Evolutionary conservation across 2,888 invertebrate species (phyloP).

Genomic region (Gandaritis pyraliata): DNA sequence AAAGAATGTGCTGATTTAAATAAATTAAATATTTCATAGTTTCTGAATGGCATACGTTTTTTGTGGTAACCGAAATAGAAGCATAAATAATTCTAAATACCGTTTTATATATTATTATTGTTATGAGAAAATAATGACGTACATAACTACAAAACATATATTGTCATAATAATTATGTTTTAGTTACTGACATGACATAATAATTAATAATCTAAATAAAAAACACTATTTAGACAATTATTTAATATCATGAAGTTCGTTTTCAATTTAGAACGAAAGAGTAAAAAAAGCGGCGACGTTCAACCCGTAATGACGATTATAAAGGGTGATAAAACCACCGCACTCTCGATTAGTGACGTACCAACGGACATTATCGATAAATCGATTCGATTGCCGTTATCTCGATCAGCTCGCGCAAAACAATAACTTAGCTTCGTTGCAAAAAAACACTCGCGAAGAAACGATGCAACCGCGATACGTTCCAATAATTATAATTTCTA

Average conservation of each 20-base stretch:
- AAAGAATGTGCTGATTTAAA: too few species aligned
- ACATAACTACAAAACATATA: too few species aligned
- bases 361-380: constrained; percentile 73
- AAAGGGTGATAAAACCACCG: constrained; percentile 73
- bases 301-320: constrained; percentile 68
- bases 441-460: constrained; percentile 30
- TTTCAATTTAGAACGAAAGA: constrained; percentile 42
- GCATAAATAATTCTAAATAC: too few species aligned
- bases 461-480: constrained; percentile 27
- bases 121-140: too few species aligned
- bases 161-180: too few species aligned
- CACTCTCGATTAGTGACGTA: constrained; percentile 78
- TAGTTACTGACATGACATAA: too few species aligned
- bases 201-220: too few species aligned
- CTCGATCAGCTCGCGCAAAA: constrained; percentile 69
- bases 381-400: constrained; percentile 72
- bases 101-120: too few species aligned
- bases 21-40: too few species aligned
- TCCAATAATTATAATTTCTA: constrained; percentile 35
- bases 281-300: constrained; percentile 31
- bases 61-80: too few species aligned
- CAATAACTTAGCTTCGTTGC: constrained; percentile 63
- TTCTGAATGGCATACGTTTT: too few species aligned
- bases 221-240: constrained; percentile 25
- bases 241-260: constrained; percentile 39